Conservation (phyloP, 2,797 vertebrate species). For the Loriculus beryllinus region DNA sequence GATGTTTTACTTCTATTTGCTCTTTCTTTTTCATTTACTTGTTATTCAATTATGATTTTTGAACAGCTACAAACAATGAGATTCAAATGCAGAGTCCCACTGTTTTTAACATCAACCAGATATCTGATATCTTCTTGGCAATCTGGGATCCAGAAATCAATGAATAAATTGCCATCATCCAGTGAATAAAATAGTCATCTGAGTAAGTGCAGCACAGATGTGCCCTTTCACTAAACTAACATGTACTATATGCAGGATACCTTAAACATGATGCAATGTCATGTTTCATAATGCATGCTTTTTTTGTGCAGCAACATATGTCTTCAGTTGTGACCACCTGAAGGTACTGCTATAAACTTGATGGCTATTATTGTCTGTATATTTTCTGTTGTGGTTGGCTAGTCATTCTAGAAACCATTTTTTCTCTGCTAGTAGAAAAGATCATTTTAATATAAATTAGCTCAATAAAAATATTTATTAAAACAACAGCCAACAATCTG, state of each 20-base stretch:
- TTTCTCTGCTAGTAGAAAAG: neutral
- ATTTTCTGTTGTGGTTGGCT: constrained; percentile 4
- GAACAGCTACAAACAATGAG: neutral
- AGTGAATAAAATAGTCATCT: constrained; percentile 24
- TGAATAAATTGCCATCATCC: constrained; percentile 53
- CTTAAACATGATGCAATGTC: constrained; percentile 40
- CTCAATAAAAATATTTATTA: constrained; percentile 62
- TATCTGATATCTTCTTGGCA: constrained; percentile 28
- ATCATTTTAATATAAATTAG: constrained; percentile 46
- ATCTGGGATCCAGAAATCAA: constrained; percentile 49
- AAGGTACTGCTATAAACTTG: neutral
- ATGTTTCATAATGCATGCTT: neutral
- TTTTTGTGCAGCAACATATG: neutral
- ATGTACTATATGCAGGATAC: neutral
- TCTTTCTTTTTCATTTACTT: neutral
- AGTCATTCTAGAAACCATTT: constrained; percentile 1
- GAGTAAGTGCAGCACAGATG: constrained; percentile 32
- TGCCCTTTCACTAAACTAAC: constrained; percentile 34
- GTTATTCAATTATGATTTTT: neutral
- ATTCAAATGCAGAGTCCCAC: neutral
- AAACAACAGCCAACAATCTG: constrained; percentile 55
- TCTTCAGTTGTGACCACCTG: constrained; percentile 3
- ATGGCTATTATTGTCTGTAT: neutral
- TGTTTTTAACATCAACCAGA: constrained; percentile 17
- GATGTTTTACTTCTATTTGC: neutral